Conservation (phyloP, 2,797 vertebrate species). For the Neomorphus geoffroyi region DNA sequence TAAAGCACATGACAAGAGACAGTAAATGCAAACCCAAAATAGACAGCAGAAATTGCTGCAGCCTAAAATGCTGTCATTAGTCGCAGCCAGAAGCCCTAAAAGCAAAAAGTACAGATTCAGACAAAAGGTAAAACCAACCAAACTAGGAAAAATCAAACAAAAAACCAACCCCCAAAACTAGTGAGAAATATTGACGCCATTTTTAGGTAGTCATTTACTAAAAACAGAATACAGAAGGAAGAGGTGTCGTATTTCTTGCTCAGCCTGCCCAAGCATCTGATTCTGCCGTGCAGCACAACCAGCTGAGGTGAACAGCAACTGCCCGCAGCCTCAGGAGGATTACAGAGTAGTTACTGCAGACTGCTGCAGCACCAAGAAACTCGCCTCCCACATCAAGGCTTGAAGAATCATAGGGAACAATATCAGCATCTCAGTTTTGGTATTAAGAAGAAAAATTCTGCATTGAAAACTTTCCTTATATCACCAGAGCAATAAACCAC, state of each 20-base stretch:
- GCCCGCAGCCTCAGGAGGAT: no score
- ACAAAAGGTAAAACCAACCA: constrained; percentile 2
- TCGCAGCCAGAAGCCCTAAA: neutral
- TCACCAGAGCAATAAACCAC: neutral
- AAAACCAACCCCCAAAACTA: neutral
- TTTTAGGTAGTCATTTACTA: neutral
- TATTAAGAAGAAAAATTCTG: neutral
- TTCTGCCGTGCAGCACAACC: neutral
- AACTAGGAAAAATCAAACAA: neutral
- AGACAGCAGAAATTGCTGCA: neutral
- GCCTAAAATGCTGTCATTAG: neutral
- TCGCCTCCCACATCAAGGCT: neutral
- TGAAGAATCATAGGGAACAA: neutral
- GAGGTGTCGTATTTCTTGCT: neutral
- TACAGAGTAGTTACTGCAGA: neutral
- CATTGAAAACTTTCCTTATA: neutral
- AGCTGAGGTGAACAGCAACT: neutral
- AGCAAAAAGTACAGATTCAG: neutral
- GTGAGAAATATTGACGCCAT: neutral
- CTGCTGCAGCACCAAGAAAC: rapidly evolving
- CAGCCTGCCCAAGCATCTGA: neutral
- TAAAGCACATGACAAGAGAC: neutral
- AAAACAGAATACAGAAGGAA: neutral
- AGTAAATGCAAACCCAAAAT: constrained; percentile 13
- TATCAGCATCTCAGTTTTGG: neutral